Conservation (phyloP, 2,797 vertebrate genomes). For the Gymnothorax reevesii region DNA sequence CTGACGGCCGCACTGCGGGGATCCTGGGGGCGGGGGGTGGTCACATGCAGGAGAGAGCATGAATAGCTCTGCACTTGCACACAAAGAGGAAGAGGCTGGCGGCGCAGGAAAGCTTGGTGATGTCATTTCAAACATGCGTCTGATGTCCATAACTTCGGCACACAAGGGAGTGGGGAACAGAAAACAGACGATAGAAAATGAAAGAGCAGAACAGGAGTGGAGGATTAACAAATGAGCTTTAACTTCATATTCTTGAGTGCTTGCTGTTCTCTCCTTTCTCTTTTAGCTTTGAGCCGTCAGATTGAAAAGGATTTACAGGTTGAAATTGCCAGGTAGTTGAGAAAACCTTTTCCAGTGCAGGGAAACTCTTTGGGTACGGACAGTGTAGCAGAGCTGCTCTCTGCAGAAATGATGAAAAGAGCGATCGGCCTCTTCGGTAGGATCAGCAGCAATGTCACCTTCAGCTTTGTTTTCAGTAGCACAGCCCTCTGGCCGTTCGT, state of each 20-base stretch:
- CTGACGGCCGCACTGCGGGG: background rate
- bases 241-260: background rate
- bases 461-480: background rate
- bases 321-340: background rate
- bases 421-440: background rate
- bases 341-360: background rate
- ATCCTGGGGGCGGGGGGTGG: background rate
- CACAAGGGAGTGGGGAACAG: background rate
- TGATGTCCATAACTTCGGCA: background rate
- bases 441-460: background rate
- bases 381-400: background rate
- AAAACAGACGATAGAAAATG: background rate
- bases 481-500: background rate
- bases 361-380: background rate
- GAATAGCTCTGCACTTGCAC: background rate
- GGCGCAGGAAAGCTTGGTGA: background rate
- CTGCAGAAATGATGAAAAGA: background rate
- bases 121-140: background rate
- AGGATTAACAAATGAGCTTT: background rate
- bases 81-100: constrained; percentile 2
- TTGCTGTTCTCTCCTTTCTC: background rate
- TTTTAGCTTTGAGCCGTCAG: background rate
- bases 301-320: background rate
- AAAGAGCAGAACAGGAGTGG: background rate
- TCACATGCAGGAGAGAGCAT: background rate